phyloP scores from a whole-genome alignment of 2,888 invertebrate genomes.

The Biston betularia region DNA sequence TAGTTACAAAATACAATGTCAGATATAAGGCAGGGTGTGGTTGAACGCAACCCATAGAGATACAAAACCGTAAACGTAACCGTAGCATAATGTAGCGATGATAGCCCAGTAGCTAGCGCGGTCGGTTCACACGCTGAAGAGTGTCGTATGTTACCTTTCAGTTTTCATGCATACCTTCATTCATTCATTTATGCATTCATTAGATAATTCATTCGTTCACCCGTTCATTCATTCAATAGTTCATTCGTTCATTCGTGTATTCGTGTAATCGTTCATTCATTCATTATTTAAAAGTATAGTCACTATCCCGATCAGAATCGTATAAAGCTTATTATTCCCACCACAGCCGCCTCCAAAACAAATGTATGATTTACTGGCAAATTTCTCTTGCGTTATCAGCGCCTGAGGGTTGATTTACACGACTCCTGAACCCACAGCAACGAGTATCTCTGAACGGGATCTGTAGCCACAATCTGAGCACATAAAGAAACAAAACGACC shows the following conservation, averaged over 20 bases:
- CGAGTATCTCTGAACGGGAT: constrained; percentile 30
- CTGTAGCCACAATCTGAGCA: constrained; percentile 45
- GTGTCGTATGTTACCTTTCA: too few species aligned
- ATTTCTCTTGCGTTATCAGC: constrained; percentile 75
- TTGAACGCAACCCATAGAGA: not conserved
- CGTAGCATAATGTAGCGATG: too few species aligned
- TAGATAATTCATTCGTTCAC: too few species aligned
- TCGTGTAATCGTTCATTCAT: too few species aligned
- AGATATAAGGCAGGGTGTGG: not conserved
- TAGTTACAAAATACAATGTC: too few species aligned
- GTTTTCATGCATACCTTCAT: too few species aligned
- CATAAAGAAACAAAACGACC: constrained; percentile 45
- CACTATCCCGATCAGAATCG: constrained; percentile 49
- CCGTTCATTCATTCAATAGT: too few species aligned
- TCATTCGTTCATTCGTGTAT: too few species aligned
- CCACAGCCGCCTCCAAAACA: constrained; percentile 66
- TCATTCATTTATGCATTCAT: too few species aligned
- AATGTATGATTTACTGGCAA: constrained; percentile 79
- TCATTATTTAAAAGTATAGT: constrained; percentile 23
- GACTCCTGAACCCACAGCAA: constrained; percentile 55
- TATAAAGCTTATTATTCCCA: constrained; percentile 62
- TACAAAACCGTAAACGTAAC: too few species aligned
- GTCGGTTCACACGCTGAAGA: too few species aligned
- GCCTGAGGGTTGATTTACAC: constrained; percentile 78
- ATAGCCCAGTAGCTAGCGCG: too few species aligned